Evolutionary conservation across 2,888 invertebrate genomes (phyloP), one percentile per base, ranked within the genome.

Genomic region (Erannis defoliaria): DNA sequence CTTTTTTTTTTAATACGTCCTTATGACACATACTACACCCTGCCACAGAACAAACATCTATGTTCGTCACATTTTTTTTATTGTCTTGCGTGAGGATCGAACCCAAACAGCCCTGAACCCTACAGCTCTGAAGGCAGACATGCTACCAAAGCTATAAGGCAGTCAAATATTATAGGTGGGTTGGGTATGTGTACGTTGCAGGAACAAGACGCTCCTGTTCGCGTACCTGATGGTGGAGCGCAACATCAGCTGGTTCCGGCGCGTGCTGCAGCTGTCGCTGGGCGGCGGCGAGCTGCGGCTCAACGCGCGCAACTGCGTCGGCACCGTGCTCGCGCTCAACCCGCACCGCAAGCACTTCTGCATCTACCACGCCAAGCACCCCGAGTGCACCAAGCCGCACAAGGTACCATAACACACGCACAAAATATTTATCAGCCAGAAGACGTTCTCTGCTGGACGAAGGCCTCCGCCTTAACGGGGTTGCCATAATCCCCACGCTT

Each of bases 271-370:
- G 74, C 94, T 98, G 77, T 97, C 98, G 46, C 94, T 98, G 62
- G 96, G 97, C 55, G 97, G 97, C 76, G 94, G 96, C 65, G 96
- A 97, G 78, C 93, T 98, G 70, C 96, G 96, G 68, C 98, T 99
- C 64, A 99, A 99, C 94, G 97, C 98, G 19, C 95, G 98, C 74
- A 99, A 99, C 93, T 99, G 99, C 84, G 96, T 99, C 42, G 99
- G 99, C 55, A 98, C 98, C 4, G 99, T 99, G 62, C 93, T 99
- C 46, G 97, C 99, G 1, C 93, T 99, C 67, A 99, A 99, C 91
- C 99, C 99, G 21, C 98, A 98, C 91, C 94, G 99, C 67, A 98
- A 98, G 91, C 99, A 99, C 94, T 99, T 98, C 93, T 99, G 98
- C 87, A 98, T 99, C 94, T 99, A 99, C 93, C 99, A 99, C 93